Evolutionary conservation across 2,113 vertebrate species (phyloP).

Genomic region (Laticauda laticaudata): DNA sequence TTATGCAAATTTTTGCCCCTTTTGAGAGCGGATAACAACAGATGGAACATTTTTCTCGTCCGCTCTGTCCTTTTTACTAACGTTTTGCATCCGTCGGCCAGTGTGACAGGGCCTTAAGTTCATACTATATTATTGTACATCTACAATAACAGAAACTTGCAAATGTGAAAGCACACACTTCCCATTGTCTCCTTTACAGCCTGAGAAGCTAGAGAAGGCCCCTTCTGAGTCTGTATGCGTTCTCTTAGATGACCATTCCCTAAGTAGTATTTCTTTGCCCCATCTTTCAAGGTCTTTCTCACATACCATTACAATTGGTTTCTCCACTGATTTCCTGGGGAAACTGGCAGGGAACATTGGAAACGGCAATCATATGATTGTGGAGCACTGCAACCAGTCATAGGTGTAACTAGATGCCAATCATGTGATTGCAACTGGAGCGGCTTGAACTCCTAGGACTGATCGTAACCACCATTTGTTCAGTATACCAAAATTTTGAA

Average conservation of each 20-base stretch:
- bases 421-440: background rate
- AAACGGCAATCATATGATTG: background rate
- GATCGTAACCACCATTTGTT: background rate
- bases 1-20: too few relatives aligned
- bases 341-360: background rate
- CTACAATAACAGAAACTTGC: background rate
- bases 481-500: background rate
- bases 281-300: background rate
- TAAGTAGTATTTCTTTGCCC: background rate
- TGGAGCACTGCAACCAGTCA: background rate
- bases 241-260: background rate
- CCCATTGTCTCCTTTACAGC: background rate
- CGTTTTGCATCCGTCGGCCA: too few relatives aligned
- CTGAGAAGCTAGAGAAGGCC: background rate
- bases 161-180: background rate
- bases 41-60: too few relatives aligned
- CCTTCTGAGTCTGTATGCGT: background rate
- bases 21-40: too few relatives aligned
- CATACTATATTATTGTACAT: background rate
- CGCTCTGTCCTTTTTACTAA: too few relatives aligned
- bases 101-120: too few relatives aligned
- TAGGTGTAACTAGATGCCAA: background rate
- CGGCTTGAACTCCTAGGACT: background rate
- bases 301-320: background rate
- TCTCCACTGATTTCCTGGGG: background rate